phyloP scores from a whole-genome alignment of 2,888 invertebrate genomes.

The Cheilosia impressa region DNA sequence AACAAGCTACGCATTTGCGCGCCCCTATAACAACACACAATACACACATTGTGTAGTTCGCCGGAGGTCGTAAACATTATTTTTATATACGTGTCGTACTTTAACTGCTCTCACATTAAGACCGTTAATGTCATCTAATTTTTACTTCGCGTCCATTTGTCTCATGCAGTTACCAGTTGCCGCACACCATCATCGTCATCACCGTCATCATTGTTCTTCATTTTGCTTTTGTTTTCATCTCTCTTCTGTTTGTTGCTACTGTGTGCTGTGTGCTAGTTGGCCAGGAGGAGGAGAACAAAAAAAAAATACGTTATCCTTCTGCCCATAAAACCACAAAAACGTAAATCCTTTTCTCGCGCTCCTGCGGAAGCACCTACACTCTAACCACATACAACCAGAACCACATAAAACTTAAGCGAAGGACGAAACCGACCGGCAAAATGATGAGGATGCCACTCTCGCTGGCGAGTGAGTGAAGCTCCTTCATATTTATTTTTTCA shows the following conservation, averaged over 20 bases:
- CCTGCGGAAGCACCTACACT: constrained; percentile 47
- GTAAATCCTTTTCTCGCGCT: constrained; percentile 67
- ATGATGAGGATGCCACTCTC: constrained; percentile 67
- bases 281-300: constrained; percentile 9
- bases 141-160: constrained; percentile 63
- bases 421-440: constrained; percentile 46
- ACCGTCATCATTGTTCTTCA: constrained; percentile 17
- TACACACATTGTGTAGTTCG: constrained; percentile 2
- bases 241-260: neutral
- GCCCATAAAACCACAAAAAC: constrained; percentile 69
- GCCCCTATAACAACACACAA: neutral
- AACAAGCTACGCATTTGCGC: constrained; percentile 29
- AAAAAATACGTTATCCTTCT: constrained; percentile 62
- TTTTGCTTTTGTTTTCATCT: constrained; percentile 3
- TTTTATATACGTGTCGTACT: constrained; percentile 63
- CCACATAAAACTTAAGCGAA: constrained; percentile 43
- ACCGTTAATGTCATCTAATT: constrained; percentile 75
- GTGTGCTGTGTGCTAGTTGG: no score
- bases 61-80: constrained; percentile 68
- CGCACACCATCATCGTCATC: neutral
- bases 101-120: constrained; percentile 71
- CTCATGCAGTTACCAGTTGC: constrained; percentile 23
- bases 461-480: constrained; percentile 41
- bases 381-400: neutral
- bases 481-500: constrained; percentile 22